Evolutionary conservation across 2,113 vertebrate genomes (phyloP), one percentile per base, ranked within the genome.

Genomic region (Carlito syrichta): DNA sequence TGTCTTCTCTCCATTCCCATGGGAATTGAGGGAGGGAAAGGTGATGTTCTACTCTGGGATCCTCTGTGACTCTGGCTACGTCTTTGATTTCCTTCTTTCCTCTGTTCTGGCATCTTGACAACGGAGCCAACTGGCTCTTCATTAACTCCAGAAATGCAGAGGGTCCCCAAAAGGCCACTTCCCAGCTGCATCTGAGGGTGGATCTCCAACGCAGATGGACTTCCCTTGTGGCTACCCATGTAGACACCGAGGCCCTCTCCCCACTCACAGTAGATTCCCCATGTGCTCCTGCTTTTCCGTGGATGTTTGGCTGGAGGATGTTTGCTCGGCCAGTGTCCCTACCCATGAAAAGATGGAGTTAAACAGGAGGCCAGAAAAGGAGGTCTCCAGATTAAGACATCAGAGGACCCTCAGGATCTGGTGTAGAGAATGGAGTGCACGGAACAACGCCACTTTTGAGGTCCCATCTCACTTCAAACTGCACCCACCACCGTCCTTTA

Each of bases 11-110:
- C 84, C 52, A 11, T 11, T 0, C 2, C 20, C 12, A 3, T 8
- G 43, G 23, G 27, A 68, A 25, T 22, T 8, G 43, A 9, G 82
- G 69, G 23, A 7, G 0, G 0, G 13, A n/a, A 32, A 30, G 52
- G 0, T 43, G 30, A 23, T 10, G 50, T 32, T 22, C 56, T n/a
- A 3, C 48, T 17, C 27, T 4, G 19, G 69, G 43, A 43, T 0
- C n/a, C n/a, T 58, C 76, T 22, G 0, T 0, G 54, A 2, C 58
- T 73, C 79, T 1, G 8, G 20, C 50, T 5, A 23, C 0, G 0
- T 11, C 32, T 58, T 16, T 22, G 45, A 8, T 25, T 66, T 54
- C 27, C 60, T 68, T 43, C 19, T 73, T 16, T 12, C 14, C 45
- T 0, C 13, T 2, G 35, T 13, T 7, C 25, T 22, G 81, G 50